Evolutionary conservation across 1,140 invertebrate species (phyloP).

Genomic region (Diorhabda sublineata): DNA sequence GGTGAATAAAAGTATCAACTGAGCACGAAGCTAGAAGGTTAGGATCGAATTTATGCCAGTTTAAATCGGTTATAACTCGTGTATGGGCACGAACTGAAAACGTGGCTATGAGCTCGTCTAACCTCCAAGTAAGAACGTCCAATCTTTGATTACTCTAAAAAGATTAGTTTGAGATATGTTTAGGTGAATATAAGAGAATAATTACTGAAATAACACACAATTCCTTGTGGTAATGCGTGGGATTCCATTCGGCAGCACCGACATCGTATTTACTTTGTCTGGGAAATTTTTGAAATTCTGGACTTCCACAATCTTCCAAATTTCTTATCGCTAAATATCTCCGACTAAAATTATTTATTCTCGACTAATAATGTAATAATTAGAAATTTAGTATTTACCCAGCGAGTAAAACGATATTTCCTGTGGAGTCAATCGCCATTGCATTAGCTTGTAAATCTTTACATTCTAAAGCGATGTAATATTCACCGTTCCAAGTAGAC

Average conservation of each 20-base stretch:
- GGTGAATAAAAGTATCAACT: conserved; percentile 87
- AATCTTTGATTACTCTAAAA: conserved; percentile 77
- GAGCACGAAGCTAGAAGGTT: conserved; percentile 88
- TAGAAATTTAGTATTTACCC: conserved; percentile 55
- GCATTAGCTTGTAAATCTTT: conserved; percentile 76
- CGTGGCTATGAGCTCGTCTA: conserved; percentile 61
- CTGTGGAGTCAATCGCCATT: conserved; percentile 84
- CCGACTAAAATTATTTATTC: conserved; percentile 52
- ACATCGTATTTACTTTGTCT: conserved; percentile 92
- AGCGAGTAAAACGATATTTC: conserved; percentile 77
- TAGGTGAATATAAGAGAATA: neutral
- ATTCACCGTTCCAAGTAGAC: conserved; percentile 41
- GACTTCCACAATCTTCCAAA: conserved; percentile 60
- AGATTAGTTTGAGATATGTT: neutral
- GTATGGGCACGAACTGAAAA: conserved; percentile 81
- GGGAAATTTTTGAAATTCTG: conserved; percentile 72
- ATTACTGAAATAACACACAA: conserved; percentile 83
- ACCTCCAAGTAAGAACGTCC: conserved; percentile 74
- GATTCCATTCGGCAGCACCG: conserved; percentile 88
- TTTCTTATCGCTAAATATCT: conserved; percentile 77
- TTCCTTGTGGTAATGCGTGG: conserved; percentile 69
- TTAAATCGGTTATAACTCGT: conserved; percentile 84
- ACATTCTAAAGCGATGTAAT: conserved; percentile 43
- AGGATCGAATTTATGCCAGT: conserved; percentile 89
- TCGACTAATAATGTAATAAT: neutral